Percentiles rank a stretch among this genome's conserved stretches.
Conservation (phyloP, 2,888 invertebrate genomes). For the Sycophila texana region DNA sequence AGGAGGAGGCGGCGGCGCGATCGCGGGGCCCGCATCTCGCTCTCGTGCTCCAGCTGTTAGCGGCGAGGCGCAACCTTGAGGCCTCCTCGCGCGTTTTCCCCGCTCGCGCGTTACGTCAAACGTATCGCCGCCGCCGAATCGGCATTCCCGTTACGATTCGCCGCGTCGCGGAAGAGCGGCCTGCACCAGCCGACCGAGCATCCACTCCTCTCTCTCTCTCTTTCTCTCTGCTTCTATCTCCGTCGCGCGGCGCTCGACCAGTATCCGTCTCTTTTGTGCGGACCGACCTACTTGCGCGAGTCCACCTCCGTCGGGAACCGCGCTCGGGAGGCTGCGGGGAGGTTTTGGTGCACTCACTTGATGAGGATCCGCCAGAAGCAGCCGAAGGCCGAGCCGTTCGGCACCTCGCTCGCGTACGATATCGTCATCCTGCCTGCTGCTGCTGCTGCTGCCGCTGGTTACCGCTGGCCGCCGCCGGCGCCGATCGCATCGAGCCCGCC, state of each 20-base stretch:
- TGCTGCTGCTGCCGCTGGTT: constrained; percentile 49
- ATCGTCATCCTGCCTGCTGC: constrained; percentile 83
- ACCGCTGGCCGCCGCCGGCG: no score
- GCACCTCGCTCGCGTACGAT: constrained; percentile 92
- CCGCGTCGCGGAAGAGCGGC: neutral
- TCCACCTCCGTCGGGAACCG: neutral
- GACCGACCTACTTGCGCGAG: constrained; percentile 29
- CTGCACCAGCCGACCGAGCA: no score
- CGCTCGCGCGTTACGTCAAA: no score
- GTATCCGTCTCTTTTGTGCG: constrained; percentile 15
- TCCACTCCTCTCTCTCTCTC: no score
- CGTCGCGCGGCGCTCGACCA: neutral
- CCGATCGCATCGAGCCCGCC: constrained; percentile 29
- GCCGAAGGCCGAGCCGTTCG: constrained; percentile 94
- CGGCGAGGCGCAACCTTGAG: no score
- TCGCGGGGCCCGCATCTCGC: no score
- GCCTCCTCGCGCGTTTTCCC: no score
- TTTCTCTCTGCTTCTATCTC: no score
- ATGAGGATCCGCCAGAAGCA: constrained; percentile 93
- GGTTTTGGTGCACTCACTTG: constrained; percentile 81
- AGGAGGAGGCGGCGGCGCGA: no score
- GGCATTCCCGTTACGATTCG: neutral
- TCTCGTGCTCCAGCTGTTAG: no score
- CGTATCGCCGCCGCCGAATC: no score
- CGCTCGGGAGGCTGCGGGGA: neutral